A percentile compares a stretch with the other conserved stretches of the same genome.
Conservation (phyloP, 2,888 invertebrate species). For the Aporophyla nigra region DNA sequence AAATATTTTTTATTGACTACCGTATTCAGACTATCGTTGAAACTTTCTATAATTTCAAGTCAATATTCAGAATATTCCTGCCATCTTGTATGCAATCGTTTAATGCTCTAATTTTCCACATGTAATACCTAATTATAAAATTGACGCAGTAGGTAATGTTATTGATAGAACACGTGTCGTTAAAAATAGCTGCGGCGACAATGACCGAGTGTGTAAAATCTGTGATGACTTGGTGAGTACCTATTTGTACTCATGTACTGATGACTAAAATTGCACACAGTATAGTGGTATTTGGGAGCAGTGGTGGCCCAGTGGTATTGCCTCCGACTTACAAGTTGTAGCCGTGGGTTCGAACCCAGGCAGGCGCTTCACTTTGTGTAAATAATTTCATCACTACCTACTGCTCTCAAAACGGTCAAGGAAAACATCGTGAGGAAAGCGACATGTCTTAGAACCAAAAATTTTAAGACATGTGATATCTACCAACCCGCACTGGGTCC, state of each 20-base stretch:
- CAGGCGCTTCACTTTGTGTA: no score
- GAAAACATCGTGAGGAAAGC: no score
- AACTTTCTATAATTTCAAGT: neutral
- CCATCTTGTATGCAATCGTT: neutral
- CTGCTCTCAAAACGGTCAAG: no score
- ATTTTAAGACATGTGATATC: no score
- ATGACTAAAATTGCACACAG: neutral
- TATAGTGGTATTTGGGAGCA: no score
- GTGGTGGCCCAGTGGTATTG: no score
- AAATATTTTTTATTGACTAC: neutral
- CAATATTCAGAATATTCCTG: conserved; percentile 2
- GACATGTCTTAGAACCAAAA: no score
- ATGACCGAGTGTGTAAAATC: conserved; percentile 29
- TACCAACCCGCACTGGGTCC: no score
- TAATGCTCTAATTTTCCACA: conserved; percentile 1
- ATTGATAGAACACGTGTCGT: conserved; percentile 45
- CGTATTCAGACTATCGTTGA: neutral
- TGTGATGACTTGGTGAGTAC: neutral
- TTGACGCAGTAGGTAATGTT: conserved; percentile 30
- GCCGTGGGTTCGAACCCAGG: no score
- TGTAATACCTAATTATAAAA: conserved; percentile 46
- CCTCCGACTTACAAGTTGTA: no score
- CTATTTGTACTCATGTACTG: neutral
- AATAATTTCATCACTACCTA: no score
- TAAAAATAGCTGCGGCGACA: conserved; percentile 54